phyloP scores from a whole-genome alignment of 2,113 vertebrate species.

The Barbus barbus region DNA sequence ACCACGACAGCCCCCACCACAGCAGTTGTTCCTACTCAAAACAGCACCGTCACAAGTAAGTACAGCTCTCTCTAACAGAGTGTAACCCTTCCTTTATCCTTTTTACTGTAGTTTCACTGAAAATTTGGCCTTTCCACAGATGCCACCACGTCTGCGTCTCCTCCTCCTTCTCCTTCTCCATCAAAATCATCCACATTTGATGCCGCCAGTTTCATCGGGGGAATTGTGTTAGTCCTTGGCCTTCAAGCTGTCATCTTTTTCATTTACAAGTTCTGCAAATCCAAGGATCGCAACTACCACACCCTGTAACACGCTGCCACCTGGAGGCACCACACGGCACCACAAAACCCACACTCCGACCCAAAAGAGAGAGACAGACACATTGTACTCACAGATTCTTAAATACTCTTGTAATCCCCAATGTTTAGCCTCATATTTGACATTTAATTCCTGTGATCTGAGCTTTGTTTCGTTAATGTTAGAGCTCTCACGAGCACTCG shows the following conservation, averaged over 20 bases:
- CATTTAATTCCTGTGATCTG: slow-evolving; percentile 45
- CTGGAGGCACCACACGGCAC: slow-evolving; percentile 49
- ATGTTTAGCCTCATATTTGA: slow-evolving; percentile 21
- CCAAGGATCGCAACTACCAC: slow-evolving; percentile 98
- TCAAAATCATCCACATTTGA: slow-evolving; percentile 88
- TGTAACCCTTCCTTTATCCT: background rate
- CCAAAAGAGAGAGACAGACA: background rate
- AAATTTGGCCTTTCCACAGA: slow-evolving; percentile 42
- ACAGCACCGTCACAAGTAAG: slow-evolving; percentile 34
- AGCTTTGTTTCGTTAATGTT: slow-evolving; percentile 30
- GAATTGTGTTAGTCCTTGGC: slow-evolving; percentile 93
- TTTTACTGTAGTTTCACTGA: background rate
- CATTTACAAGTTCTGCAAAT: slow-evolving; percentile 98
- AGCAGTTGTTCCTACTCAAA: background rate
- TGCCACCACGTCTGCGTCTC: slow-evolving; percentile 51
- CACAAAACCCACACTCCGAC: slow-evolving; percentile 58
- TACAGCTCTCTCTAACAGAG: background rate
- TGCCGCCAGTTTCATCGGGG: slow-evolving; percentile 96
- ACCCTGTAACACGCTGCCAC: slow-evolving; percentile 81
- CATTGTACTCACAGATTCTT: background rate
- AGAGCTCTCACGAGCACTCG: background rate
- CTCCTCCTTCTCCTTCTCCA: slow-evolving; percentile 65
- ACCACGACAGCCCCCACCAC: background rate
- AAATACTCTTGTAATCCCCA: background rate
- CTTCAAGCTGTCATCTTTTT: slow-evolving; percentile 97